Percentiles rank a stretch among this genome's conserved stretches.
Evolutionary conservation across 2,888 invertebrate genomes (phyloP).

Genomic region (Pyrrhosoma nymphula): DNA sequence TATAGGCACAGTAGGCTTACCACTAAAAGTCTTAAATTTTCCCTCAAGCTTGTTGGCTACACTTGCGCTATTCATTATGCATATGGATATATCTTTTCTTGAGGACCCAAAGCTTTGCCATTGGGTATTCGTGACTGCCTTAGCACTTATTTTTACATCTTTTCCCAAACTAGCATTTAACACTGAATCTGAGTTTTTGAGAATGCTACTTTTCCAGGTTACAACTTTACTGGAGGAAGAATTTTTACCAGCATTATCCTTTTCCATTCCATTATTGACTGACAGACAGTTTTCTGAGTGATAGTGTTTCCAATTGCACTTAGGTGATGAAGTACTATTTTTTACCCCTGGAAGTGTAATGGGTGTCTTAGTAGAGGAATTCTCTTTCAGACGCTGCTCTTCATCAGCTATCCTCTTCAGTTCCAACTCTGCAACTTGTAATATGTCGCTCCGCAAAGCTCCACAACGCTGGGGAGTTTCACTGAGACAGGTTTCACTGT

Average conservation of each 20-base stretch:
- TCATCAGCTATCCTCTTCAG: constrained; percentile 42
- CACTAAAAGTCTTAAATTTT: neutral
- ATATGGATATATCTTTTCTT: constrained; percentile 22
- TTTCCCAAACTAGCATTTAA: neutral
- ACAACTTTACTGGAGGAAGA: neutral
- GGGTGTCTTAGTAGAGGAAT: neutral
- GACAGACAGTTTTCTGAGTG: constrained; percentile 53
- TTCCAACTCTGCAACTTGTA: constrained; percentile 51
- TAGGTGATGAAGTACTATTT: neutral
- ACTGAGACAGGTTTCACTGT: constrained; percentile 47
- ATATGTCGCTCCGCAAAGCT: constrained; percentile 23
- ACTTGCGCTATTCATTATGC: constrained; percentile 39
- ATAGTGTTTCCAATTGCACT: constrained; percentile 42
- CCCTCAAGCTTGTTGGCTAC: constrained; percentile 1
- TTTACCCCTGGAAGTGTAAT: neutral
- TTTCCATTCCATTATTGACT: neutral
- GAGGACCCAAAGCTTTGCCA: neutral
- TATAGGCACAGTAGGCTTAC: constrained; percentile 8
- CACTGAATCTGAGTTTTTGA: neutral
- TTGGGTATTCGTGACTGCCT: neutral
- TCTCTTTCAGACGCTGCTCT: constrained; percentile 33
- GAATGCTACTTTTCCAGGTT: constrained; percentile 35
- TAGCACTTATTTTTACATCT: neutral
- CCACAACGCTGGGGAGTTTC: neutral
- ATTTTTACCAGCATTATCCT: neutral